Evolutionary conservation across 1,140 invertebrate species (phyloP), one percentile per base, ranked within the genome.

Genomic region (Teleopsis dalmanni): DNA sequence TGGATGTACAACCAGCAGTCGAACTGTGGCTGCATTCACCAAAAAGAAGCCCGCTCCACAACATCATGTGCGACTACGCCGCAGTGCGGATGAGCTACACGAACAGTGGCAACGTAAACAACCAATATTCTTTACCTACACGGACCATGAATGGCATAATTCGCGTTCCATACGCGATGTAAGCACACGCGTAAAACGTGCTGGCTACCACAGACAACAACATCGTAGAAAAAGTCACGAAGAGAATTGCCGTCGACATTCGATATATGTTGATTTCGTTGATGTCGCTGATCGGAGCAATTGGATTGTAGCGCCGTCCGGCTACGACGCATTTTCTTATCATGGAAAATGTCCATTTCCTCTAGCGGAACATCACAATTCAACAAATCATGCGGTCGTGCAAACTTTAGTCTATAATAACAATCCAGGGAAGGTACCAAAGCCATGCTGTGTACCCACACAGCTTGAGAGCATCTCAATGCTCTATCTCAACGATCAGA

Each of bases 201-300:
- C 68, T 47, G 55, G 22, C 14, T 72, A 73, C 62, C 53, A 64
- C 58, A 59, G 75, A 41, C 57, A 71, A 21, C 60, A 72, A 53
- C 78, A 81, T 57, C 75, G 82, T 27, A 78, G 80, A 60, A 84
- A 85, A 66, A 79, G 83, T 56, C 78, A 79, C 33, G 78, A 80
- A 27, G 81, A 87, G 55, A 81, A 82, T 47, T 99, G 95, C 73
- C 81, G 85, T 35, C 76, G 94, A 50, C 84, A 91, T 58, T 77
- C 81, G 33, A 80, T 99, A 47, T 95, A 91, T 72, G 93, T 99
- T n/a, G 90, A 98, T 72, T 99, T 99, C 70, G 80, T 74, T 7
- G 91, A 96, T 57, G 93, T 99, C 10, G 95, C 94, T 18, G 99
- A 96, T 96, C 99, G 96, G 96, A 88, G 90, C 62, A 92, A 97